Base-by-base conservation (phyloP, 2,113 vertebrate species). In the Cnemophilus loriae region DNA sequence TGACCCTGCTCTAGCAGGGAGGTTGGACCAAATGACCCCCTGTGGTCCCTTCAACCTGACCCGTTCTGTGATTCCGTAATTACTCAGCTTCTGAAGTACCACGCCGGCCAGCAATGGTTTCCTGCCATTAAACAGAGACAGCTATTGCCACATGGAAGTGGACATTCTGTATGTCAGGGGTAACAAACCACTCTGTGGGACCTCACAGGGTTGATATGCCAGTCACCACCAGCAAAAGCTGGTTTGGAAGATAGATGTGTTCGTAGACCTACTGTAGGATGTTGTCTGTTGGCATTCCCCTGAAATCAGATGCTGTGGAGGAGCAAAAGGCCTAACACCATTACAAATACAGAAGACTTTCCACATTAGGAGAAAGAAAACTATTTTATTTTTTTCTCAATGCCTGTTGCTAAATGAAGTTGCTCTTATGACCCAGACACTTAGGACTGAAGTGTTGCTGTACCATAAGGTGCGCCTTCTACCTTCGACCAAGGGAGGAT, bases 211-310 rank as follows among this genome's bases (percentile, higher is more conserved):
- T 1, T 15, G 10, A 37, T 22, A n/a, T 11, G 3, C 8, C 21
- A n/a, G 35, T n/a, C 49, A 28, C 13, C 13, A 9, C 19, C 11
- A 50, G 37, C 14, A 78, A 61, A 71, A 49, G 19, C 26, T 28
- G 23, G 1, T 71, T 53, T 57, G 11, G 16, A 60, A 84, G 28
- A 59, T 1, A 33, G 2, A 8, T 32, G 20, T 42, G 33, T 56
- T 60, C 32, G 17, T 0, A 24, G 32, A 65, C 30, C 37, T 53
- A 2, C 44, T 44, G 18, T 42, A 42, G 24, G 20, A 33, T 47
- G 13, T 42, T 50, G 30, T 10, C 16, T 24, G 9, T 74, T 0
- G 0, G 2, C 70, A 37, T 9, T 71, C 35, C 35, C 28, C 10
- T 35, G 27, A 53, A 61, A 65, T 44, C 9, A 10, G 50, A 16